These are phyloP conservation scores for Centropus unirufus DNA, from an alignment of 2,113 vertebrate species.

Conservation along the genomic window DNA sequence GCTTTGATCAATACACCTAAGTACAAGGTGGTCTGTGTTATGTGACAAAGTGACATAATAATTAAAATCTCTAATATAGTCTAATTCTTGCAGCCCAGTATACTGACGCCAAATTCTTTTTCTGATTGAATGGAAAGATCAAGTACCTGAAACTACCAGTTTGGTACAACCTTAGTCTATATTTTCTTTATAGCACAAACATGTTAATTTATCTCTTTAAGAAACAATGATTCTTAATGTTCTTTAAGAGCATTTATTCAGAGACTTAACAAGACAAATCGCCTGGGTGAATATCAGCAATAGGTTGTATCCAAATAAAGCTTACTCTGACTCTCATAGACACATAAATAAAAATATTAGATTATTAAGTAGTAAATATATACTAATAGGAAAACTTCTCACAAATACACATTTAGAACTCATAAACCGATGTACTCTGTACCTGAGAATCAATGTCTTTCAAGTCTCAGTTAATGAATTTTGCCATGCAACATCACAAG, in stretches of 20 bases:
- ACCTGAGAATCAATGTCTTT: neutral
- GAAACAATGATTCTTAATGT: neutral
- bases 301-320: neutral
- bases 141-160: neutral
- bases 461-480: neutral
- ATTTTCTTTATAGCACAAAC: neutral
- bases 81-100: neutral
- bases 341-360: neutral
- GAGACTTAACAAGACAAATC: neutral
- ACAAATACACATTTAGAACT: neutral
- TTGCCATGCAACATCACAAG: neutral
- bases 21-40: neutral
- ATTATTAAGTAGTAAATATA: neutral
- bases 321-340: neutral
- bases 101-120: neutral
- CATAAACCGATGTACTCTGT: neutral
- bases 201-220: neutral
- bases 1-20: neutral
- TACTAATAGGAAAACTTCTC: neutral
- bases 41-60: constrained; percentile 13
- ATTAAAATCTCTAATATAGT: constrained; percentile 38
- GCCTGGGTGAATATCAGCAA: neutral
- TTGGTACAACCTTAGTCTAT: neutral
- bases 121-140: neutral
- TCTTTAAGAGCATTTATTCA: neutral